Evolutionary conservation across 1,140 invertebrate genomes (phyloP), one percentile per base, ranked within the genome.

Genomic region (Hormaphis cornu): DNA sequence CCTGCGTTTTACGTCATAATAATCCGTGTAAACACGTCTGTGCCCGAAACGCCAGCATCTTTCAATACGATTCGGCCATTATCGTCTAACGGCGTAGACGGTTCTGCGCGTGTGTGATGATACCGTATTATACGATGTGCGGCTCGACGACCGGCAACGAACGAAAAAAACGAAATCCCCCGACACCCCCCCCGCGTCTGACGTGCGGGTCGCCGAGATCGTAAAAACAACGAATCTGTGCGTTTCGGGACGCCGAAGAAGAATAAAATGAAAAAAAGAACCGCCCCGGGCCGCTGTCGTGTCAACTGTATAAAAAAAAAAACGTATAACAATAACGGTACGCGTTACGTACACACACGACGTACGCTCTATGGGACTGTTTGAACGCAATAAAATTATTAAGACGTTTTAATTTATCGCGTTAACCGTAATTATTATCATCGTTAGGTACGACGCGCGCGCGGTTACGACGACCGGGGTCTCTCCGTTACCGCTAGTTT

Each of bases 1-100:
- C 9, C 12, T 33, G 50, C 0, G 10, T 30, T 33, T 4, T 6
- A 33, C 9, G 30, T 33, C 30, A n/a, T 33, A 18, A 28, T 54
- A 54, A 54, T 54, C 28, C 20, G 28, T 54, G 52, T 54, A 54
- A 54, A 54, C 52, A 54, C n/a, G n/a, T n/a, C n/a, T 54, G n/a
- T 54, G 52, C 35, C 35, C 5, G 52, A 54, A 54, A 8, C 24
- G 1, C 7, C 6, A 2, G 30, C 52, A 30, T 54, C 52, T 54
- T 54, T 54, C 52, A 54, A 33, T 53, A 53, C 52, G 52, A n/a
- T 54, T 30, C 18, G 30, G 30, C 52, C 28, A 20, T 54, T 54
- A 54, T 35, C n/a, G n/a, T n/a, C n/a, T n/a, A n/a, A n/a, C n/a
- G n/a, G n/a, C n/a, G n/a, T n/a, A n/a, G n/a, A n/a, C n/a, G n/a